Base-by-base conservation (phyloP, 2,797 vertebrate genomes). In the Todus mexicanus region DNA sequence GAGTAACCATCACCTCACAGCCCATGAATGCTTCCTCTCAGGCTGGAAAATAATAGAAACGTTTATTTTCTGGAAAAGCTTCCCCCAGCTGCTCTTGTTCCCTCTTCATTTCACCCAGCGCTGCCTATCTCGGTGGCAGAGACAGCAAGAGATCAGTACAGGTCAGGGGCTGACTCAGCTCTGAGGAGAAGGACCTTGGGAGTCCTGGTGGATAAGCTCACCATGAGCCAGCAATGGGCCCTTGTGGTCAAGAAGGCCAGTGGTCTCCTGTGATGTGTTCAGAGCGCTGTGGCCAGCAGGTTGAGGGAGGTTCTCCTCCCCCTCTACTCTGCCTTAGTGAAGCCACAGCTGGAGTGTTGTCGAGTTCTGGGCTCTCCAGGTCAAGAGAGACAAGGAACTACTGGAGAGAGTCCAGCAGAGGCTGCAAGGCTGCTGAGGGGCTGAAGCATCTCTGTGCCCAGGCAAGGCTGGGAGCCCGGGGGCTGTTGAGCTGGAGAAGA, bases 11-110 rank as follows among this genome's bases (percentile, higher is more conserved):
- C 74, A 88, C 87, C 91, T 92, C 35, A 2, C 83, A 93, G 90
- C 83, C 81, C 77, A 11, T 96, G 91, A 96, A 95, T 94, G 94
- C 85, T 82, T 48, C 94, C 88, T 90, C 88, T 94, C 93, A 95
- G 89, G 33, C 88, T 92, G 74, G 77, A 60, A 94, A 96, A 96
- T 72, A 96, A 95, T 89, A 75, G 92, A 94, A 96, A 96, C 93
- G 93, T 90, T 96, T 96, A 93, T 92, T 92, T 84, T 78, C 91
- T 92, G 89, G 85, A 86, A 94, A 89, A 71, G 70, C 83, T 84
- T 86, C 87, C 60, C 2, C 1, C 94, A 96, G 94, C 90, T 90
- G 91, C 80, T 92, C 73, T 69, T 40, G 48, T 70, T 93, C 64
- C 21, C 53, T 86, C 83, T 92, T 96, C 95, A 91, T 96, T 86